phyloP scores from a whole-genome alignment of 2,888 invertebrate genomes.

The Agriopis marginaria region DNA sequence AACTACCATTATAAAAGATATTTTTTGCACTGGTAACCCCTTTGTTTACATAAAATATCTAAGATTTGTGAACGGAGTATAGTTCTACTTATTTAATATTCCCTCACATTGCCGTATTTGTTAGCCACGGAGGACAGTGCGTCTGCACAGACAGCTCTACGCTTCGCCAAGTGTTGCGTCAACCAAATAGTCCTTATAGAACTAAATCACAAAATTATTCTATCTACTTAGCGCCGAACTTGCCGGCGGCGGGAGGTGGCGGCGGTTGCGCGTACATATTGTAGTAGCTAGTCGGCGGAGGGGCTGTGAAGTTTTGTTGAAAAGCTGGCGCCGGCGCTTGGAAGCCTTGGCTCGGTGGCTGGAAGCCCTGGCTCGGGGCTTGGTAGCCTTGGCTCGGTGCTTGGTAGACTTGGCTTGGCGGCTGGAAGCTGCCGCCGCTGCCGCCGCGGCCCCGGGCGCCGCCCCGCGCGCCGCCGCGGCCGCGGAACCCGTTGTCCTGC shows the following conservation, averaged over 20 bases:
- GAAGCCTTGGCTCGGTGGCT: slow-evolving; percentile 38
- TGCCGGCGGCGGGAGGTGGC: slow-evolving; percentile 60
- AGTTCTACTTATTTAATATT: no score
- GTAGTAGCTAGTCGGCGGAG: slow-evolving; percentile 74
- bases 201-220: slow-evolving; percentile 10
- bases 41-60: no score
- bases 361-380: not conserved
- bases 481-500: slow-evolving; percentile 66
- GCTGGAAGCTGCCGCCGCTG: slow-evolving; percentile 23
- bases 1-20: no score
- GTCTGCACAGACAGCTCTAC: no score
- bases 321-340: slow-evolving; percentile 30
- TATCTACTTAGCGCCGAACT: slow-evolving; percentile 52
- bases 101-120: no score
- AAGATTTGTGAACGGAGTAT: no score
- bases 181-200: not conserved
- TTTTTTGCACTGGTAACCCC: no score
- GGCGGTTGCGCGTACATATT: slow-evolving; percentile 80
- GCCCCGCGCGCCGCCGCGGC: slow-evolving; percentile 56
- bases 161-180: no score
- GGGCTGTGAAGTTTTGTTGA: slow-evolving; percentile 51
- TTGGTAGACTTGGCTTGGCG: slow-evolving; percentile 8
- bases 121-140: no score
- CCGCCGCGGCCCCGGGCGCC: slow-evolving; percentile 40
- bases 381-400: not conserved